Conservation (phyloP, 1,140 invertebrate genomes). For the Yoshiicerus persimilis region DNA sequence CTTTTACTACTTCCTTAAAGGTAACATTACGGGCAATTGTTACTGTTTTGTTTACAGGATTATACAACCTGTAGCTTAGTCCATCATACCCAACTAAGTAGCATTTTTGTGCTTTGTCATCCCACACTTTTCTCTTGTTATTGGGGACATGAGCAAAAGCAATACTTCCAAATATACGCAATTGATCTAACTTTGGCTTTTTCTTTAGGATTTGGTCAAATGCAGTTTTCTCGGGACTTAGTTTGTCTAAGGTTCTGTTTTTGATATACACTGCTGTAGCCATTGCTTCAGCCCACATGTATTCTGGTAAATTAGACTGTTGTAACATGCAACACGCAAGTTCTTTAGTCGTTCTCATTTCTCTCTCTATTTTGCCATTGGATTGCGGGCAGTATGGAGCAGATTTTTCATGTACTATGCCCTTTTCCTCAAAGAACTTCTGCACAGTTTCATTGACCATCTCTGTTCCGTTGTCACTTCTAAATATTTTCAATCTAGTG, state of each 20-base stretch:
- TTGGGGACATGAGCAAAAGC: not conserved
- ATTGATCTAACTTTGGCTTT: not conserved
- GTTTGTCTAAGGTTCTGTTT: not conserved
- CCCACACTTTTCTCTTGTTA: not conserved
- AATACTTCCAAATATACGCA: not conserved
- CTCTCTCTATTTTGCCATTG: slow-evolving; percentile 52
- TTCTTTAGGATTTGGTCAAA: not conserved
- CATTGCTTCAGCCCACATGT: slow-evolving; percentile 4
- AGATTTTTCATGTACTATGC: slow-evolving; percentile 47
- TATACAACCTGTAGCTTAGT: not conserved
- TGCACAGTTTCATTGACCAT: not conserved
- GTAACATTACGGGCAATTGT: not conserved
- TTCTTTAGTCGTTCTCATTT: not conserved
- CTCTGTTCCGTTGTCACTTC: not conserved
- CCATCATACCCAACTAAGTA: not conserved
- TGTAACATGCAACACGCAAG: not conserved
- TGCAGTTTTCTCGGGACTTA: not conserved
- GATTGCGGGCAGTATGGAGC: slow-evolving; percentile 57
- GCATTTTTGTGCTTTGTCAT: not conserved
- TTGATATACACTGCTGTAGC: not conserved
- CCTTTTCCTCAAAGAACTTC: not conserved
- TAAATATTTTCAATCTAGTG: slow-evolving; percentile 43
- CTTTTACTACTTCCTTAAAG: not conserved
- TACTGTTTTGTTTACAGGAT: not conserved
- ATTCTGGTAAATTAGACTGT: not conserved